Percentiles rank a stretch among this genome's conserved stretches.
These are phyloP conservation scores for Protodeltote pygarga DNA, from an alignment of 2,888 invertebrate genomes.

Conservation along the genomic window DNA sequence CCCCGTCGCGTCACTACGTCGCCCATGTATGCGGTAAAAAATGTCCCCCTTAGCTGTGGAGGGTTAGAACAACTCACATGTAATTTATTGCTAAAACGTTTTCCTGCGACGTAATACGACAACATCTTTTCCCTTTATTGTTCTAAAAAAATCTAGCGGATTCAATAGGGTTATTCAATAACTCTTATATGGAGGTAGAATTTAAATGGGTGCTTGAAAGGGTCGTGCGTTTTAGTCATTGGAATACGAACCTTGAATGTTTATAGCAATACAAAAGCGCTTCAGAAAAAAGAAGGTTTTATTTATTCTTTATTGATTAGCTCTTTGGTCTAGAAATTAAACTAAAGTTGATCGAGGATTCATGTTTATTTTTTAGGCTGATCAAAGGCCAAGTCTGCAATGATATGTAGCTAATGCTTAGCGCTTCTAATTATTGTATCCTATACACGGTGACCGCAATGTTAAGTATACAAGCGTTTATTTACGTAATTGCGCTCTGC, in stretches of 20 bases:
- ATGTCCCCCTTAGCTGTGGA: conserved; percentile 44
- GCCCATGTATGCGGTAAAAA: conserved; percentile 45
- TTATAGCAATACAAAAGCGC: not conserved
- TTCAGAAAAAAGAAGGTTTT: too few relatives aligned
- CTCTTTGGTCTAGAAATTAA: too few relatives aligned
- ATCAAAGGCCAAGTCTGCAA: too few relatives aligned
- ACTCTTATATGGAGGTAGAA: conserved; percentile 24
- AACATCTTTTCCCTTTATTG: conserved; percentile 30
- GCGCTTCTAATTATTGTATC: too few relatives aligned
- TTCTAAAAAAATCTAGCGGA: conserved; percentile 30
- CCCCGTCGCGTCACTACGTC: not conserved
- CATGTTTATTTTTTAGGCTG: too few relatives aligned
- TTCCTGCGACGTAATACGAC: conserved; percentile 27
- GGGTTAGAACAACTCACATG: conserved; percentile 45
- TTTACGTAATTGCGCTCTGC: too few relatives aligned
- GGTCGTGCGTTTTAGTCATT: not conserved
- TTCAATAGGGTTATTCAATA: conserved; percentile 40
- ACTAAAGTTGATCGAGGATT: too few relatives aligned
- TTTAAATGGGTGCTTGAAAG: conserved; percentile 16
- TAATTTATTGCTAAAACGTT: conserved; percentile 52
- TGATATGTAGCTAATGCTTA: too few relatives aligned
- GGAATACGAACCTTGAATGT: not conserved
- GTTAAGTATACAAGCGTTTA: too few relatives aligned
- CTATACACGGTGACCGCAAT: too few relatives aligned
- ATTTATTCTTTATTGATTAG: too few relatives aligned